Evolutionary conservation across 2,888 invertebrate genomes (phyloP).

Genomic region (Crepidodera aurea): DNA sequence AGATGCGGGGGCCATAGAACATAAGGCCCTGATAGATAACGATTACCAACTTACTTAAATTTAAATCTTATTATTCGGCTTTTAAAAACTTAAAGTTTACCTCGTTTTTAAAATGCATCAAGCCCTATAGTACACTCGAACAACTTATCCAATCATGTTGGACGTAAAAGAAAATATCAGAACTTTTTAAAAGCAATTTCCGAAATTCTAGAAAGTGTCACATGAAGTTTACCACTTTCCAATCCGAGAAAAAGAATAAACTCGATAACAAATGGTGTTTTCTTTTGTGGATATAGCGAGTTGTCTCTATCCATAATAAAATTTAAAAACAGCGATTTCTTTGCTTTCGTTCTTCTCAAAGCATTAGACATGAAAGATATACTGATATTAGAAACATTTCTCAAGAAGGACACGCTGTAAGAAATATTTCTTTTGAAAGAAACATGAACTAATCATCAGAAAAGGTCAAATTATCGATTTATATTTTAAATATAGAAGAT

Average conservation of each 20-base stretch:
- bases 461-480: too few relatives aligned
- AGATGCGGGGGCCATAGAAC: too few relatives aligned
- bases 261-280: constrained; percentile 10
- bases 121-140: background rate
- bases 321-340: background rate
- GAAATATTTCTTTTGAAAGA: too few relatives aligned
- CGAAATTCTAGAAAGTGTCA: constrained; percentile 20
- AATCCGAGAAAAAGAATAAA: constrained; percentile 5
- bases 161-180: constrained; percentile 1
- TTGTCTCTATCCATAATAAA: background rate
- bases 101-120: background rate
- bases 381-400: background rate
- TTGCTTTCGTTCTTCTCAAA: background rate
- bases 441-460: too few relatives aligned
- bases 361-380: background rate
- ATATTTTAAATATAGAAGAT: too few relatives aligned
- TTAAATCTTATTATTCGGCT: too few relatives aligned
- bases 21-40: too few relatives aligned
- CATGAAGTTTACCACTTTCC: constrained; percentile 12
- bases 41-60: too few relatives aligned
- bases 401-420: background rate
- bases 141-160: constrained; percentile 5
- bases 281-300: background rate
- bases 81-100: background rate
- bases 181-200: constrained; percentile 24